These are phyloP conservation scores for Siniperca chuatsi DNA, from an alignment of 2,113 vertebrate genomes.

Conservation along the genomic window DNA sequence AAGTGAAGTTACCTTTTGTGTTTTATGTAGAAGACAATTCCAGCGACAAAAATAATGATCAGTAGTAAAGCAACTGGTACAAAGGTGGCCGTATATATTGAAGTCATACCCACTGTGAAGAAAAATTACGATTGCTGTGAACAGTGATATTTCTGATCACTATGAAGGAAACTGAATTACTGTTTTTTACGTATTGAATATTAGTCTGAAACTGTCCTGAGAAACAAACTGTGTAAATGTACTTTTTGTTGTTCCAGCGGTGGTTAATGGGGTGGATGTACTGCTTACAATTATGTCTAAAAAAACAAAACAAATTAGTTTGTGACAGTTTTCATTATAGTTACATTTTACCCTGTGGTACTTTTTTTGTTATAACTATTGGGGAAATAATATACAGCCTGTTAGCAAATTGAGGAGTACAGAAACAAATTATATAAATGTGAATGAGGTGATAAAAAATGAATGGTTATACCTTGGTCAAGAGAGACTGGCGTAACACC, in stretches of 20 bases:
- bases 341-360: not conserved
- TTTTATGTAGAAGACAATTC: conserved; percentile 26
- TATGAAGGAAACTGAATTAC: not conserved
- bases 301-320: not conserved
- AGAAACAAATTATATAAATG: not conserved
- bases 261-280: fast-evolving
- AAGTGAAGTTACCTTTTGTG: conserved; percentile 47
- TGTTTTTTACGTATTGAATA: not conserved
- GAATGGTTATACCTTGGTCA: not conserved
- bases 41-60: conserved; percentile 15
- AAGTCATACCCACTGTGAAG: fast-evolving
- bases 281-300: fast-evolving
- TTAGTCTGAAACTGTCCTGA: not conserved
- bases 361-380: not conserved
- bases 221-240: not conserved
- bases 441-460: not conserved
- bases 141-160: not conserved
- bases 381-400: not conserved
- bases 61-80: conserved; percentile 26
- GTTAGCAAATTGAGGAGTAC: not conserved
- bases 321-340: not conserved
- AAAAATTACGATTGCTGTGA: not conserved
- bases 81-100: not conserved
- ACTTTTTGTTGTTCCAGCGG: fast-evolving
- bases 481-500: fast-evolving